phyloP scores from a whole-genome alignment of 2,797 vertebrate species.

The Diplodus puntazzo region DNA sequence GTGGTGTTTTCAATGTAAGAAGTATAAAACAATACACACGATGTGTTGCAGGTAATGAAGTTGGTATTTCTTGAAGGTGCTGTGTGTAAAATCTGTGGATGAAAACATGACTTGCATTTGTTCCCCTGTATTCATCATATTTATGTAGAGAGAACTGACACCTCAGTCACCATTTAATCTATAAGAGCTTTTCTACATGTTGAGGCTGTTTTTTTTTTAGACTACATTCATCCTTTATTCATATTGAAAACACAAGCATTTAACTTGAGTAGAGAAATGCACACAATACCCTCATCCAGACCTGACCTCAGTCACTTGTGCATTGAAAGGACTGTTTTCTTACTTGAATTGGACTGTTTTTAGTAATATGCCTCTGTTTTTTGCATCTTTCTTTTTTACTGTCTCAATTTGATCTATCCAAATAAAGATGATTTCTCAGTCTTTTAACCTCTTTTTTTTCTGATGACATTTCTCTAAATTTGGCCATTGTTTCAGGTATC shows the following conservation, averaged over 20 bases:
- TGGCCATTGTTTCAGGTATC: background rate
- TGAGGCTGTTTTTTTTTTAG: constrained; percentile 1
- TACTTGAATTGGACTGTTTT: constrained; percentile 77
- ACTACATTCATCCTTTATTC: background rate
- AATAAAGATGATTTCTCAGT: constrained; percentile 76
- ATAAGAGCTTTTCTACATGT: background rate
- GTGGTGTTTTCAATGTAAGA: background rate
- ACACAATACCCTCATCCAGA: constrained; percentile 31
- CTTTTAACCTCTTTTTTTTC: constrained; percentile 8
- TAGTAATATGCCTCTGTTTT: constrained; percentile 65
- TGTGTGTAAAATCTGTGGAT: constrained; percentile 2
- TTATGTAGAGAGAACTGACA: constrained; percentile 2
- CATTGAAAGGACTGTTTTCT: constrained; percentile 74
- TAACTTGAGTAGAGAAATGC: constrained; percentile 33
- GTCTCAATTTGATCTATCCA: constrained; percentile 65
- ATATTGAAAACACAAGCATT: constrained; percentile 20
- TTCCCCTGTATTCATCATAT: constrained; percentile 3
- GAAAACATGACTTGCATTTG: constrained; percentile 11
- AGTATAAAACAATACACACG: background rate
- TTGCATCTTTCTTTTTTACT: constrained; percentile 76
- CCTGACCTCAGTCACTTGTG: constrained; percentile 49
- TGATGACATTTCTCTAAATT: background rate
- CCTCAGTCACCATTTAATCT: constrained; percentile 3
- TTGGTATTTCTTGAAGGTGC: constrained; percentile 11
- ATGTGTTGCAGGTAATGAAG: background rate